Percentiles rank a stretch among this genome's conserved stretches.
Evolutionary conservation across 2,888 invertebrate genomes (phyloP).

Genomic region (Anthophora plumipes): DNA sequence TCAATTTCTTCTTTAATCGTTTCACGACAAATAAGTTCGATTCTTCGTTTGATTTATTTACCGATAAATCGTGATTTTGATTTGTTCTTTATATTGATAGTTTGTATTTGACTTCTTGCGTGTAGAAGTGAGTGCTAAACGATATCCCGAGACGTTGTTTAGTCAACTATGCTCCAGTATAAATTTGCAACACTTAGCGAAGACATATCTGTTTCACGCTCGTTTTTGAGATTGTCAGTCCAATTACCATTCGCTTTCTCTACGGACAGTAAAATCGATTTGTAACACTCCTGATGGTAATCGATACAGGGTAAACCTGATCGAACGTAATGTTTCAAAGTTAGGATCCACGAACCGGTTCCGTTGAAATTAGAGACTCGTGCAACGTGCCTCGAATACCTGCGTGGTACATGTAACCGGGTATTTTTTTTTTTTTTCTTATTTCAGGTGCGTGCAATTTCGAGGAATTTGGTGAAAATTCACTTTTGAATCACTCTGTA

Average conservation of each 20-base stretch:
- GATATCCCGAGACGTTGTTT: too few relatives aligned
- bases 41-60: too few relatives aligned
- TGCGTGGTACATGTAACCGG: not conserved
- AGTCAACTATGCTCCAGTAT: not conserved
- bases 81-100: too few relatives aligned
- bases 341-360: conserved; percentile 4
- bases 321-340: not conserved
- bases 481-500: not conserved
- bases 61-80: too few relatives aligned
- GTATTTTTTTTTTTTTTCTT: not conserved
- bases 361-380: not conserved
- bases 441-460: too few relatives aligned
- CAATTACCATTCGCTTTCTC: not conserved
- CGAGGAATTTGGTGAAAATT: not conserved
- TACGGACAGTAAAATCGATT: not conserved
- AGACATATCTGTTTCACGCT: not conserved
- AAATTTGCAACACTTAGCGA: not conserved
- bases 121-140: too few relatives aligned
- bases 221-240: not conserved
- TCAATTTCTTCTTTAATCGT: not conserved
- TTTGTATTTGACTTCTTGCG: too few relatives aligned
- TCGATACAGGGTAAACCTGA: not conserved
- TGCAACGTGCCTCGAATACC: not conserved
- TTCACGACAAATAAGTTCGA: too few relatives aligned
- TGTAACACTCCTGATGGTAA: not conserved